phyloP scores from a whole-genome alignment of 2,113 vertebrate genomes.

The Psilopogon haemacephalus region DNA sequence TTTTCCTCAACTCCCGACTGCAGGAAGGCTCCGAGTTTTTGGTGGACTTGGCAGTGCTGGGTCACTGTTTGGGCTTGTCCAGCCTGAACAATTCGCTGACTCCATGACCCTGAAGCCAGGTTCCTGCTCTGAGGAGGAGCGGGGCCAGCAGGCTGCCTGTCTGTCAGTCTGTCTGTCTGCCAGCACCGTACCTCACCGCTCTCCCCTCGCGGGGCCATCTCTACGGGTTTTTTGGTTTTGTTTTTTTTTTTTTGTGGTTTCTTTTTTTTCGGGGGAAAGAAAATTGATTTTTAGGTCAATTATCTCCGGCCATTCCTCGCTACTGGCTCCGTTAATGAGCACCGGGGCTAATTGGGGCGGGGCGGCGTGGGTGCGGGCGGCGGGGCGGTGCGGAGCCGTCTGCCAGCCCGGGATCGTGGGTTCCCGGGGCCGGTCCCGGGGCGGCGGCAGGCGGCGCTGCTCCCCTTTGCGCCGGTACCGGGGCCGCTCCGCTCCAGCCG shows the following conservation, averaged over 20 bases:
- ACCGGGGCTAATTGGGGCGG: background rate
- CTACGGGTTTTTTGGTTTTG: too few species aligned
- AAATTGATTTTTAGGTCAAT: background rate
- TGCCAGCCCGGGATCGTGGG: background rate
- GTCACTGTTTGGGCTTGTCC: background rate
- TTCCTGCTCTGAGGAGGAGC: background rate
- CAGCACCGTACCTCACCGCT: too few species aligned
- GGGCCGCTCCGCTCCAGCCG: background rate
- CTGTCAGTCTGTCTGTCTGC: background rate
- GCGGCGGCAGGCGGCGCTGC: background rate
- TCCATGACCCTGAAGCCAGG: background rate
- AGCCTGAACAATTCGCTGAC: background rate
- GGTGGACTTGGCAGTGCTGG: background rate
- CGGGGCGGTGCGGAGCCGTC: background rate
- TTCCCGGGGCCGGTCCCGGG: background rate
- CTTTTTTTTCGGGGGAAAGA: accelerated
- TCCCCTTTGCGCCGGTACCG: background rate
- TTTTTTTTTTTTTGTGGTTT: background rate
- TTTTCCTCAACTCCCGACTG: background rate
- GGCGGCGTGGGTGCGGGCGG: background rate
- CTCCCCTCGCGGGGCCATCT: background rate
- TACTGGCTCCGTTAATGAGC: background rate
- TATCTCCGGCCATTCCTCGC: background rate
- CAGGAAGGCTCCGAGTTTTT: background rate
- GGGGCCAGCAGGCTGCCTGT: background rate